Evolutionary conservation across 2,888 invertebrate genomes (phyloP), one percentile per base, ranked within the genome.

Genomic region (Drosophila paramelanica): DNA sequence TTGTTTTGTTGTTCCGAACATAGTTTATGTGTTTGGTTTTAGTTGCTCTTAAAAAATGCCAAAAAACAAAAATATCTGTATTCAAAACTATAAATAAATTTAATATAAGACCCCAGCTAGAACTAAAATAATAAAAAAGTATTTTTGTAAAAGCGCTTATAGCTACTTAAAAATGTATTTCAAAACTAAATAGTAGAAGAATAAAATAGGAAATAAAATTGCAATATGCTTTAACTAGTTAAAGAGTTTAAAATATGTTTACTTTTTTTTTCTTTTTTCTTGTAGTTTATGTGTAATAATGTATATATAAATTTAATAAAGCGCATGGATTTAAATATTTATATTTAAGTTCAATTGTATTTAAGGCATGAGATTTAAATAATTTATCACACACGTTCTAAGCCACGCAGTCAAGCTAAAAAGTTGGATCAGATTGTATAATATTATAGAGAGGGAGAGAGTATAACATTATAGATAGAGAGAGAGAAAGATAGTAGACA

Each of bases 331-430:
- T 81, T 83, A 80, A 61, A 60, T 70, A 71, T 53, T 67, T 65
- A 67, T 14, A 66, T 69, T 76, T 73, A 68, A 58, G 33, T 49
- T 42, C 20, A 38, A 59, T 79, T 51, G 49, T 85, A 66, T 77
- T 83, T 79, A 79, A 61, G 59, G 41, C 46, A 75, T 76, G 57
- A 68, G 38, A 41, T 84, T 85, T 89, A 87, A 75, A 77, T 79
- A 85, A 84, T 87, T 87, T 89, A 89, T 72, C 72, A 85, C 85
- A 85, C 89, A 87, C 88, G 65, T 57, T 46, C 61, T 43, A 72
- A 70, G 76, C 89, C 84, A 72, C 53, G 64, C 53, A 62, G 53
- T 66, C 33, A 69, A 66, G 64, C 75, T 68, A 73, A 66, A 56
- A 45, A 71, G 71, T 79, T 79, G 71, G 23, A 2, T 49, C 8